phyloP scores from a whole-genome alignment of 2,113 vertebrate genomes.

The Anguilla japonica region DNA sequence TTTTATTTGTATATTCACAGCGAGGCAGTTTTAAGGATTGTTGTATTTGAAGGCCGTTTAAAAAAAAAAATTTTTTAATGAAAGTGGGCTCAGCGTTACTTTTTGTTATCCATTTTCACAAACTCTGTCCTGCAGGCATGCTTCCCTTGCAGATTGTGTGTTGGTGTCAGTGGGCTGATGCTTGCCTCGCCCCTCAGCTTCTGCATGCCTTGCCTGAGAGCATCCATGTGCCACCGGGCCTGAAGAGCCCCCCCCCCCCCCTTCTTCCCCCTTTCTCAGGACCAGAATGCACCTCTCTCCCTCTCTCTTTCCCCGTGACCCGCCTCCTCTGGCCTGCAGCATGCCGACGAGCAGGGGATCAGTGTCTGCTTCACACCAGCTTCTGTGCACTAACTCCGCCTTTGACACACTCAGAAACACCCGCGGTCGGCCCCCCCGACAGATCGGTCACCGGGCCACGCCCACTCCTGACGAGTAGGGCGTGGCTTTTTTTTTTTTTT shows the following conservation, averaged over 20 bases:
- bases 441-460: neutral
- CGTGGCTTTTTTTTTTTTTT: neutral
- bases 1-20: neutral
- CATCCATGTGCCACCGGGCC: neutral
- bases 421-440: neutral
- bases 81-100: neutral
- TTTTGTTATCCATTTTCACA: neutral
- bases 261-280: neutral
- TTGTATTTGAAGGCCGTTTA: neutral
- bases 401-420: neutral
- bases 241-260: neutral
- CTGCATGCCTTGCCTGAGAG: conserved; percentile 1
- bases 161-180: neutral
- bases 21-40: neutral
- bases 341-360: conserved; percentile 45
- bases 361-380: conserved; percentile 41
- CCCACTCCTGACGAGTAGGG: neutral
- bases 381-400: conserved; percentile 4
- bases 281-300: neutral
- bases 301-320: neutral
- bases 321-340: conserved; percentile 28
- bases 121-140: neutral
- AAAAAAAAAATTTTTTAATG: neutral
- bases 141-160: neutral
- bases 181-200: neutral